These are phyloP conservation scores for Ophiothrix spiculata DNA, from an alignment of 35 echinoderm and acorn worm genomes.

Conservation along the genomic window DNA sequence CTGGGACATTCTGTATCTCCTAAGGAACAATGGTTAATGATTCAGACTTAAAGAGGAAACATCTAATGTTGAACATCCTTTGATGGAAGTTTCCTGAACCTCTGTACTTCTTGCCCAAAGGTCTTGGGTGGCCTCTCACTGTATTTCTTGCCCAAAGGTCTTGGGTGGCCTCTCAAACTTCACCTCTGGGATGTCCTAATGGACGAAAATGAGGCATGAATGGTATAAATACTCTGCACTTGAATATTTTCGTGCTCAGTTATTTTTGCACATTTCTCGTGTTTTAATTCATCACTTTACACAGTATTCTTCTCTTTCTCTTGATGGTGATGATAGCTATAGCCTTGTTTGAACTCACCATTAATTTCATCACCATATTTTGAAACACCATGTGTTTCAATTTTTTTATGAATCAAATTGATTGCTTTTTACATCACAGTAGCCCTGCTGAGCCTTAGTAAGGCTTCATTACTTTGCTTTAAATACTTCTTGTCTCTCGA, in stretches of 20 bases:
- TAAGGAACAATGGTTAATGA: too few relatives aligned
- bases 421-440: slow-evolving; percentile 74
- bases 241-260: not conserved
- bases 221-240: not conserved
- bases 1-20: too few relatives aligned
- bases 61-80: slow-evolving; percentile 63
- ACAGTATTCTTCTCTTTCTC: not conserved
- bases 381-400: slow-evolving; percentile 97
- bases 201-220: not conserved
- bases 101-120: slow-evolving; percentile 45
- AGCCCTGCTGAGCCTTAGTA: slow-evolving; percentile 52
- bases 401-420: slow-evolving; percentile 61
- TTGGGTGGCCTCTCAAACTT: slow-evolving; percentile 87
- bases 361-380: slow-evolving; percentile 92
- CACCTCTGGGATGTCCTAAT: too few relatives aligned
- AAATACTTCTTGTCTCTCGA: slow-evolving; percentile 82
- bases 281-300: not conserved
- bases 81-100: slow-evolving; percentile 53
- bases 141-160: slow-evolving; percentile 26
- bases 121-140: slow-evolving; percentile 22
- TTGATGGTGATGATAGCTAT: not conserved
- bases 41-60: slow-evolving; percentile 94
- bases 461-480: slow-evolving; percentile 23
- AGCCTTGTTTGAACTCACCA: slow-evolving; percentile 34
- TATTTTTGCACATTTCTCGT: not conserved